Evolutionary conservation across 2,113 vertebrate species (phyloP), one percentile per base, ranked within the genome.

Genomic region (Capra hircus): DNA sequence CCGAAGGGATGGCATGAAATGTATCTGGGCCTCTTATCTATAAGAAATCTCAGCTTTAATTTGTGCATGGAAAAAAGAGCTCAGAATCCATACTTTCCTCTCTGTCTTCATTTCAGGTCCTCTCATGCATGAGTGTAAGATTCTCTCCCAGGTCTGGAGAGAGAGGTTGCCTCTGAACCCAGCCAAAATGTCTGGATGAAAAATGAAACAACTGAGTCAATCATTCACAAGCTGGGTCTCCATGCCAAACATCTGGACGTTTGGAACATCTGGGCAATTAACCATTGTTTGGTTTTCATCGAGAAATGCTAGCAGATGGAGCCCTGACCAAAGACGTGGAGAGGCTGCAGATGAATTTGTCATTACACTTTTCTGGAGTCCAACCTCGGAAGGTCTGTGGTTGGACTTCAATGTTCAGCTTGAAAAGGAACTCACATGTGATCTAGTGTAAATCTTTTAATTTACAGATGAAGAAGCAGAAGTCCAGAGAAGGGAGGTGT

Each of bases 141-240:
- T 80, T 96, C 87, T 74, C 84, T 93, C 80, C 62, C 62, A 94
- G 81, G n/a, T 91, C 50, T 97, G 21, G 45, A 93, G 62, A 94
- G 25, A 81, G 16, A 88, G 23, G 62, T n/a, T 92, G 15, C 5
- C 25, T 52, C 19, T 33, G 71, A 95, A 94, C 28, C 8, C 60
- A 87, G 87, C 59, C 94, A 93, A 96, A 43, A 57, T 48, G 89
- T 95, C 52, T 77, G 33, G 40, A 88, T 96, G 97, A 94, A 74
- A 93, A 96, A 92, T 77, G 77, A 90, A 95, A 52, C 60, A 84
- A 82, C 50, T 83, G 91, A 89, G 62, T 95, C 94, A 74, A 45
- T 92, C 80, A 90, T 43, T 80, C 62, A 59, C 10, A n/a, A 17
- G 45, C 40, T 83, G 67, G 67, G 19, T 57, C 48, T 91, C 71